phyloP scores from a whole-genome alignment of 35 echinoderm and acorn worm genomes.

The Amphiura filiformis region DNA sequence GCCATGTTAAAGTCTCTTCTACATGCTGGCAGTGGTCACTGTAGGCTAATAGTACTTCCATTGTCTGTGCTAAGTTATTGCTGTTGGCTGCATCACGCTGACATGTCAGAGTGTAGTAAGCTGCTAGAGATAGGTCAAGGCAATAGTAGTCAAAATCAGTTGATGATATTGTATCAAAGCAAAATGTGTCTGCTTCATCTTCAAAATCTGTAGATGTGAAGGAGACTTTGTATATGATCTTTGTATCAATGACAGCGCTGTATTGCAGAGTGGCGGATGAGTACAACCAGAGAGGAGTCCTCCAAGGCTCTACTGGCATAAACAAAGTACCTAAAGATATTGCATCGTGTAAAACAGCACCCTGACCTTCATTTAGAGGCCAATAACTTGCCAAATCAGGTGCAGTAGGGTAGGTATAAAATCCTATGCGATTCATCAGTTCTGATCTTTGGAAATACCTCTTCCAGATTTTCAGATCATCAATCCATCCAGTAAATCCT shows the following conservation, averaged over 20 bases:
- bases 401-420: conserved; percentile 7
- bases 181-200: conserved; percentile 17
- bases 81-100: conserved; percentile 43
- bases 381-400: conserved; percentile 56
- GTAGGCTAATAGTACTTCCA: conserved; percentile 79
- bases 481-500: conserved; percentile 78
- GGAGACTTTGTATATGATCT: neutral
- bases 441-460: conserved; percentile 17
- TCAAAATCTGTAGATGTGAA: neutral
- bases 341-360: conserved; percentile 49
- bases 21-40: conserved; percentile 56
- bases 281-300: conserved; percentile 53
- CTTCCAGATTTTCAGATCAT: conserved; percentile 87
- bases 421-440: conserved; percentile 12
- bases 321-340: conserved; percentile 27
- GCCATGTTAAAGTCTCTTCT: conserved; percentile 9
- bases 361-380: conserved; percentile 78
- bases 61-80: conserved; percentile 10
- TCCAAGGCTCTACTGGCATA: conserved; percentile 50
- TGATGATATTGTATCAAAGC: conserved; percentile 16
- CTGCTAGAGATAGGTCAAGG: conserved; percentile 13
- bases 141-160: conserved; percentile 20
- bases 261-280: conserved; percentile 49
- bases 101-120: conserved; percentile 64
- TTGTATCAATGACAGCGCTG: neutral